phyloP scores from a whole-genome alignment of 2,113 vertebrate genomes.

The Eurypyga helias region DNA sequence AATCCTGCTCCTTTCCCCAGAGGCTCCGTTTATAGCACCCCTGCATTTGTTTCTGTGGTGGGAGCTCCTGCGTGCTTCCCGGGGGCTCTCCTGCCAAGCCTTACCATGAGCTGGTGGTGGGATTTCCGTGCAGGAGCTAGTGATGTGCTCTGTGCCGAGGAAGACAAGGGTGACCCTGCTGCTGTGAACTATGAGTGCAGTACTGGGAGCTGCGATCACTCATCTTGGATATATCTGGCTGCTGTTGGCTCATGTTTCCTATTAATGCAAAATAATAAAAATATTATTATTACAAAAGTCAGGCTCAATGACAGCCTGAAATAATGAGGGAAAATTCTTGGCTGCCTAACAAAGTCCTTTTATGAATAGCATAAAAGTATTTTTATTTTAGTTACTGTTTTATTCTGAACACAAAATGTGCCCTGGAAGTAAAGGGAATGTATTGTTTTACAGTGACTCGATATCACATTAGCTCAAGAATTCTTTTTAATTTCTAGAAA shows the following conservation, averaged over 20 bases:
- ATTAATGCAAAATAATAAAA: conserved; percentile 63
- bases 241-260: background rate
- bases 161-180: background rate
- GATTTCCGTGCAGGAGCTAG: background rate
- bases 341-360: conserved; percentile 51
- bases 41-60: background rate
- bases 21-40: background rate
- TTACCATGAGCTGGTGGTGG: background rate
- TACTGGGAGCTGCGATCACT: background rate
- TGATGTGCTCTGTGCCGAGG: background rate
- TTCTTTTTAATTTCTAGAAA: conserved; percentile 23
- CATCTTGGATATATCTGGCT: background rate
- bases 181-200: background rate
- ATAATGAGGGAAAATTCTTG: conserved; percentile 63
- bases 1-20: background rate
- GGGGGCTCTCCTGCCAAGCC: background rate
- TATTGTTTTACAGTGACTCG: conserved; percentile 43
- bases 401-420: conserved; percentile 46
- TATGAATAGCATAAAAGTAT: conserved; percentile 39
- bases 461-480: conserved; percentile 18
- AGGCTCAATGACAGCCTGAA: conserved; percentile 58
- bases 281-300: conserved; percentile 56
- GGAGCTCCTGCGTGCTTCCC: background rate
- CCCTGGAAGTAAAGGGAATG: conserved; percentile 19
- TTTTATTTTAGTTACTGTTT: conserved; percentile 55